Evolutionary conservation across 2,888 invertebrate species (phyloP).

Genomic region (Chromoteleia sp.): DNA sequence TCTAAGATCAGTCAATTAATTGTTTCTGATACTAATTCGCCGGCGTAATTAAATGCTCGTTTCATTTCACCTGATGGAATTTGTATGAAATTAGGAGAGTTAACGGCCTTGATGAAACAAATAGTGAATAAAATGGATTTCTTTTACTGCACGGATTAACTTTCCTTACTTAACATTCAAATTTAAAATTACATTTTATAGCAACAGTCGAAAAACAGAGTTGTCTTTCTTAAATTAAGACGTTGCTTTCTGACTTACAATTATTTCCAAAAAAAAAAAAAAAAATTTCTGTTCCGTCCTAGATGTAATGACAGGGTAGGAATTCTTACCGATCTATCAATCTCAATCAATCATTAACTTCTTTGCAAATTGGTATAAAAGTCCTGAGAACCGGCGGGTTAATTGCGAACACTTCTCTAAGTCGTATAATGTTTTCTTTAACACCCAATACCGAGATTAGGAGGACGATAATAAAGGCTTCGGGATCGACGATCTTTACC

Average conservation of each 20-base stretch:
- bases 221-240: too few species aligned
- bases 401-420: conserved; percentile 31
- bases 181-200: too few species aligned
- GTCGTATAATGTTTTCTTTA: conserved; percentile 58
- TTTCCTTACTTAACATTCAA: too few species aligned
- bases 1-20: conserved; percentile 27
- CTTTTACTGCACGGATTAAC: too few species aligned
- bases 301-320: not conserved
- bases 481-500: conserved; percentile 57
- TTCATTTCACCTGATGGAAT: conserved; percentile 8
- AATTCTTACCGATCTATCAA: conserved; percentile 17
- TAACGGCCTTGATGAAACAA: not conserved
- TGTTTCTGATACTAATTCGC: conserved; percentile 16
- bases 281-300: too few species aligned
- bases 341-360: conserved; percentile 4
- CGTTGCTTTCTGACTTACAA: too few species aligned
- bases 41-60: conserved; percentile 9
- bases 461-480: conserved; percentile 52
- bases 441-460: conserved; percentile 62
- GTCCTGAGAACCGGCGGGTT: conserved; percentile 27
- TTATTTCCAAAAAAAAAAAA: too few species aligned
- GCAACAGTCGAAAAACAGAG: too few species aligned
- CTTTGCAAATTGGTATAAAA: conserved; percentile 20
- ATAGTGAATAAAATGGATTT: too few species aligned
- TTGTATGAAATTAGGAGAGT: conserved; percentile 1